Evolutionary conservation across 2,888 invertebrate species (phyloP).

Genomic region (Blastobasis adustella): DNA sequence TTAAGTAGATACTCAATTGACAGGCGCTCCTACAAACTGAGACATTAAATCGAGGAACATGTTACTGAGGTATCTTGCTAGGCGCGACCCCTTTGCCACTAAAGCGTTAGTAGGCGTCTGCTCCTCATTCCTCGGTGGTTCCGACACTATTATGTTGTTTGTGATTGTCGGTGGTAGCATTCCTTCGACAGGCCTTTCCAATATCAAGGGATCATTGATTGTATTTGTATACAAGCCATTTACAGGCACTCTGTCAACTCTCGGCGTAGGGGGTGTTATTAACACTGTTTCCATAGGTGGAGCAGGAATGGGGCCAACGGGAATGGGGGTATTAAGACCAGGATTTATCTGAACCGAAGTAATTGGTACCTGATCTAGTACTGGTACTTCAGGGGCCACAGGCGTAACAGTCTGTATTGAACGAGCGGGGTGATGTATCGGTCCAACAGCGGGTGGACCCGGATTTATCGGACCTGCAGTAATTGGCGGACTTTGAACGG

Average conservation of each 20-base stretch:
- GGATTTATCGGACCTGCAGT: too few relatives aligned
- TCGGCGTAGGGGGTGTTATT: constrained; percentile 13
- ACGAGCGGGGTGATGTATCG: too few relatives aligned
- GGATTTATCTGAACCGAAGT: too few relatives aligned
- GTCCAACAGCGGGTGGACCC: too few relatives aligned
- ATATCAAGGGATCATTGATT: constrained; percentile 18
- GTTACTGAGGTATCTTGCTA: constrained; percentile 47
- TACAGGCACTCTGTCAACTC: constrained; percentile 1
- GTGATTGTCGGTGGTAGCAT: constrained; percentile 3
- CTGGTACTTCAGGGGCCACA: too few relatives aligned
- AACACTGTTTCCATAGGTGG: constrained; percentile 13
- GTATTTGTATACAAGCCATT: constrained; percentile 22
- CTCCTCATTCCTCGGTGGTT: constrained; percentile 1
- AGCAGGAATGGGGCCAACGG: constrained; percentile 6
- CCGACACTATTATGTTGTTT: constrained; percentile 8
- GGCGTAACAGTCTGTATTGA: too few relatives aligned
- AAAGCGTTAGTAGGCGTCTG: neutral
- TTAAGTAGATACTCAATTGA: too few relatives aligned
- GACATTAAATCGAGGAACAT: constrained; percentile 45
- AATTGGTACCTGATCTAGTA: too few relatives aligned
- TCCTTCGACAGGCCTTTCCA: constrained; percentile 1
- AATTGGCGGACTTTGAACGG: too few relatives aligned
- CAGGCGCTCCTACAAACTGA: constrained; percentile 39
- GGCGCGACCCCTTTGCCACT: constrained; percentile 28
- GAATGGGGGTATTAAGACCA: too few relatives aligned